Percentiles rank a stretch among this genome's conserved stretches.
Conservation (phyloP, 2,113 vertebrate genomes). For the Oceanodroma tethys region DNA sequence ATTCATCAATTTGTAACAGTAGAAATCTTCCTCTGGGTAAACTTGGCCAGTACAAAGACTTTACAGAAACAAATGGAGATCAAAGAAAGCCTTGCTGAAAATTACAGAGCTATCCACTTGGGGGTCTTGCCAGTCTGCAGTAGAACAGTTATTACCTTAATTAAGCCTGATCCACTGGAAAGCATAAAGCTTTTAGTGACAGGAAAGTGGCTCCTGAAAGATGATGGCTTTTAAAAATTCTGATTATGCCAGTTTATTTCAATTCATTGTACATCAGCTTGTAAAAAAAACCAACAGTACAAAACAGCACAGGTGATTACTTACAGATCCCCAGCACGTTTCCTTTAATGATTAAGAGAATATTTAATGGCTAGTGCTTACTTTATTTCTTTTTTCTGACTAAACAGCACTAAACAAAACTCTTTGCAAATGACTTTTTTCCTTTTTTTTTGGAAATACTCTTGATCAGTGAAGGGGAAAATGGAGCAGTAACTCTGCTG, state of each 20-base stretch:
- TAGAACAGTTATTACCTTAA: slow-evolving; percentile 43
- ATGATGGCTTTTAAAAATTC: slow-evolving; percentile 24
- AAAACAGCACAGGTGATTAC: slow-evolving; percentile 25
- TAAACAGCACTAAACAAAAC: slow-evolving; percentile 31
- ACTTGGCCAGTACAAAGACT: background rate
- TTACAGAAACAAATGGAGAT: slow-evolving; percentile 35
- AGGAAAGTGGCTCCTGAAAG: slow-evolving; percentile 30
- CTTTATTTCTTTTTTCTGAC: slow-evolving; percentile 10
- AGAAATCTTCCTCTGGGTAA: slow-evolving; percentile 28
- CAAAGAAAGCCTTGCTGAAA: slow-evolving; percentile 43
- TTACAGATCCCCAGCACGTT: background rate
- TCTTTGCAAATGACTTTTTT: slow-evolving; percentile 33
- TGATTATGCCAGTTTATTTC: slow-evolving; percentile 21
- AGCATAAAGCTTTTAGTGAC: slow-evolving; percentile 48
- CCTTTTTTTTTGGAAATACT: background rate
- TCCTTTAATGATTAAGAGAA: slow-evolving; percentile 36
- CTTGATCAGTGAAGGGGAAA: slow-evolving; percentile 54
- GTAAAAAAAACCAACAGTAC: background rate
- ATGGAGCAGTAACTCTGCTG: slow-evolving; percentile 53
- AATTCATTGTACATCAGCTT: background rate
- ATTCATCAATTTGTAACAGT: slow-evolving; percentile 10
- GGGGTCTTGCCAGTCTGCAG: slow-evolving; percentile 7
- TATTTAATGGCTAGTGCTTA: slow-evolving; percentile 13
- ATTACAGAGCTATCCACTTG: background rate
- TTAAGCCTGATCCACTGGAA: slow-evolving; percentile 34